Evolutionary conservation across 1,140 invertebrate genomes (phyloP).

Genomic region (Lucilia sericata): DNA sequence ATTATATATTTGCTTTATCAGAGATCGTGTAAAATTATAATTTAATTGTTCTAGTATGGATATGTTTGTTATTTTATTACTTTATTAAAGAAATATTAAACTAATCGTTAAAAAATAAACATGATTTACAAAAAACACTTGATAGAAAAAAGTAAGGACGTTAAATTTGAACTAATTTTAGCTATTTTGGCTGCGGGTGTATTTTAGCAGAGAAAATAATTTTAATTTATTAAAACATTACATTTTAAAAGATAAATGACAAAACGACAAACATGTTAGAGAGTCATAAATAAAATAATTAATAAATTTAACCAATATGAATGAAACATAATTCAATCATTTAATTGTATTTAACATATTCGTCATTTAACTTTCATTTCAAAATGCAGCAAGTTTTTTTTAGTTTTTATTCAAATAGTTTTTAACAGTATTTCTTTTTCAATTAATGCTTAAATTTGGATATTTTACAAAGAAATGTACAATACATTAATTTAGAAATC

Average conservation of each 20-base stretch:
- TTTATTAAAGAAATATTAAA: not conserved
- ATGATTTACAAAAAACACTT: not conserved
- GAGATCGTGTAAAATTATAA: slow-evolving; percentile 16
- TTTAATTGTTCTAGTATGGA: slow-evolving; percentile 6
- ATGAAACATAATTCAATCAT: too few species aligned
- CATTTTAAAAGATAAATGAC: too few species aligned
- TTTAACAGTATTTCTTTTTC: not conserved
- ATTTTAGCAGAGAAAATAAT: not conserved
- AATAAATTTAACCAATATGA: too few species aligned
- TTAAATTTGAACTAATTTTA: slow-evolving; percentile 4
- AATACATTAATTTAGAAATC: not conserved
- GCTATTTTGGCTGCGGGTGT: not conserved
- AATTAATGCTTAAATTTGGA: not conserved
- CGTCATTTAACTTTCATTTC: too few species aligned
- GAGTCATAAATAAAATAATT: too few species aligned
- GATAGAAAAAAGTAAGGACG: not conserved
- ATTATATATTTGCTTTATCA: not conserved
- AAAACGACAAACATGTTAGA: too few species aligned
- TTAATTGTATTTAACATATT: too few species aligned
- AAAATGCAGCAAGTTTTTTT: not conserved
- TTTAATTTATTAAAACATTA: not conserved
- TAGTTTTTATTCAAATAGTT: not conserved
- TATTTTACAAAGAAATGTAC: not conserved
- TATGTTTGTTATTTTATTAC: slow-evolving; percentile 28
- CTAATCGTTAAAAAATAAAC: not conserved